Percentiles rank a stretch among this genome's conserved stretches.
Evolutionary conservation across 2,113 vertebrate species (phyloP).

Genomic region (Sebastes fasciatus): DNA sequence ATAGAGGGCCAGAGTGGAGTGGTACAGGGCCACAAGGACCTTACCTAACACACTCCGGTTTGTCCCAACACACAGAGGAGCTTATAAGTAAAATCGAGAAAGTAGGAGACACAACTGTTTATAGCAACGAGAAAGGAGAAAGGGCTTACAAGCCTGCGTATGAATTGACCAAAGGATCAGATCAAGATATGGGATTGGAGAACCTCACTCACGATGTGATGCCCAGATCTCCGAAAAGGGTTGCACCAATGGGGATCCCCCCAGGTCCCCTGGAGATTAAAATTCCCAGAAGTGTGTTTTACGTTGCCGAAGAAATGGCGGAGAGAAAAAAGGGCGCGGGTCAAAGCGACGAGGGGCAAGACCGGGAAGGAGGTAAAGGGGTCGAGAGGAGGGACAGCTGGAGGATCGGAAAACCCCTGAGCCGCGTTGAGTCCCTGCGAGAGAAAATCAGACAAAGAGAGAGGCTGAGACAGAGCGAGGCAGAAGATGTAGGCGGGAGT

Average conservation of each 20-base stretch:
- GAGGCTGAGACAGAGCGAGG: constrained; percentile 49
- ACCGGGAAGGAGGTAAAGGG: constrained; percentile 46
- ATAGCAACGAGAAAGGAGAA: constrained; percentile 46
- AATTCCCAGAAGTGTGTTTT: constrained; percentile 82
- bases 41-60: constrained; percentile 24
- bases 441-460: constrained; percentile 78
- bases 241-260: constrained; percentile 7
- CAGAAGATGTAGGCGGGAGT: constrained; percentile 23
- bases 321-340: constrained; percentile 42
- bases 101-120: constrained; percentile 57
- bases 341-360: constrained; percentile 49
- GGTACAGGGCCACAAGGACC: constrained; percentile 37
- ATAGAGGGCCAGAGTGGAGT: constrained; percentile 48
- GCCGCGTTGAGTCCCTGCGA: constrained; percentile 80
- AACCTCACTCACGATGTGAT: constrained; percentile 15
- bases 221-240: constrained; percentile 57
- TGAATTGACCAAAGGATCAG: constrained; percentile 28
- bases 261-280: constrained; percentile 53
- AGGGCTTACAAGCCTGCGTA: background rate
- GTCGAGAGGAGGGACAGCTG: constrained; percentile 78
- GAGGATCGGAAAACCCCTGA: constrained; percentile 79
- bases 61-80: constrained; percentile 71
- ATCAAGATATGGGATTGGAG: constrained; percentile 36
- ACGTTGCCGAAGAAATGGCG: constrained; percentile 69
- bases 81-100: constrained; percentile 69